Base-by-base conservation (phyloP, 2,888 invertebrate species). In the Laspeyria flexula region DNA sequence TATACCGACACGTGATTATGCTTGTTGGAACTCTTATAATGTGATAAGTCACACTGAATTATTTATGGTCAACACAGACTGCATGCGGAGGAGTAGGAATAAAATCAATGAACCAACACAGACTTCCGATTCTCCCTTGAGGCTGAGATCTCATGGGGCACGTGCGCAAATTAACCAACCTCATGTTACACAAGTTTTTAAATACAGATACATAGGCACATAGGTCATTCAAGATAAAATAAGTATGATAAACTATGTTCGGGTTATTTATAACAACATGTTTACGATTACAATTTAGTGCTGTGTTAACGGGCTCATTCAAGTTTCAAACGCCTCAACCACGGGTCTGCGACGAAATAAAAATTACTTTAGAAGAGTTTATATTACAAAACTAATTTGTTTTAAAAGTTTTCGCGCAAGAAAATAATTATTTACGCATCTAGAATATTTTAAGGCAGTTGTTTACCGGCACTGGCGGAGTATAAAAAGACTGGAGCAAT, bases 221-320 rank as follows among this genome's bases (percentile, higher is more conserved):
- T 54, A 66, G 69, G 67, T 63, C 68, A 69, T 58, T 60, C 58
- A 52, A 51, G 61, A 65, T 70, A 72, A 68, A 68, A 62, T 60
- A 18, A 18, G 5, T 25, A 44, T 55, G 80, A 79, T 81, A 81
- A 79, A 78, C 81, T 68, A 47, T 70, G 70, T 64, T 75, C 73
- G 71, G 73, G 75, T 74, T 77, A 76, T 68, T 77, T 71, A 71
- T 75, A 79, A 77, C 54, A 81, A 79, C 77, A 73, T 83, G 82
- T 83, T 84, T 82, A 78, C 77, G 51, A 55, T 65, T 55, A 16
- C 65, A 67, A 69, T 76, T 77, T 61, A 67, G 64, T 66, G 57
- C 56, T 55, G 47, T 31, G 34, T 23, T 52, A 34, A 41, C 38
- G 57, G 40, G 38, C 63, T 73, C 74, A 75, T 78, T 78, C 55